These are phyloP conservation scores for Mormyrus lacerda DNA, from an alignment of 2,113 vertebrate genomes.

Conservation along the genomic window DNA sequence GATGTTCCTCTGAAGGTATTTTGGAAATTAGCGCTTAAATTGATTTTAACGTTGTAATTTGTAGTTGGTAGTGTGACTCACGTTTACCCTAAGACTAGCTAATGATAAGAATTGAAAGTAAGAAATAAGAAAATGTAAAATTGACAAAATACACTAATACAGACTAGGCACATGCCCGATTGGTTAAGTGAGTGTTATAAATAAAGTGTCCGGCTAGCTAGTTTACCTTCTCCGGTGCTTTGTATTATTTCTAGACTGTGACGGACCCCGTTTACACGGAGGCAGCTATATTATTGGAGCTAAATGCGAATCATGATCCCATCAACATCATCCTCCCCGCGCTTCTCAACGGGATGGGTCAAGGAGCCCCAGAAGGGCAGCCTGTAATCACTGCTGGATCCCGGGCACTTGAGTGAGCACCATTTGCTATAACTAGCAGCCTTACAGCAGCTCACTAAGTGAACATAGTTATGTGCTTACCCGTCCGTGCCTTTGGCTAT, in stretches of 20 bases:
- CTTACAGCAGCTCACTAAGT: slow-evolving; percentile 42
- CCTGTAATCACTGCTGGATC: slow-evolving; percentile 7
- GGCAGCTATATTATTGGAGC: background rate
- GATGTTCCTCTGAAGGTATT: background rate
- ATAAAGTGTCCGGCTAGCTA: background rate
- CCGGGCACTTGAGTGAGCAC: slow-evolving; percentile 32
- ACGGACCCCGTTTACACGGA: background rate
- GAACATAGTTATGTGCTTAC: slow-evolving; percentile 48
- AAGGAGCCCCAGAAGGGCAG: slow-evolving; percentile 27
- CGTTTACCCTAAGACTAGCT: background rate
- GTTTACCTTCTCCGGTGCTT: background rate
- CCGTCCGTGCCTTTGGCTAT: slow-evolving; percentile 28
- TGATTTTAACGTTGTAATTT: background rate
- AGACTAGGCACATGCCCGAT: background rate
- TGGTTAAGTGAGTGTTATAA: background rate
- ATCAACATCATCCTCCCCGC: background rate
- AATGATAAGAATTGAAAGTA: background rate
- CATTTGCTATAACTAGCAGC: slow-evolving; percentile 27
- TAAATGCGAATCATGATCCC: background rate
- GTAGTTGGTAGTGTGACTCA: background rate
- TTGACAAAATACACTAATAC: background rate
- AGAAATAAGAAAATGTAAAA: background rate
- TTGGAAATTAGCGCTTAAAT: background rate
- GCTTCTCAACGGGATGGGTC: slow-evolving; percentile 15
- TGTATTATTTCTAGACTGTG: background rate